Evolutionary conservation across 2,113 vertebrate species (phyloP).

Genomic region (Nesoenas mayeri): DNA sequence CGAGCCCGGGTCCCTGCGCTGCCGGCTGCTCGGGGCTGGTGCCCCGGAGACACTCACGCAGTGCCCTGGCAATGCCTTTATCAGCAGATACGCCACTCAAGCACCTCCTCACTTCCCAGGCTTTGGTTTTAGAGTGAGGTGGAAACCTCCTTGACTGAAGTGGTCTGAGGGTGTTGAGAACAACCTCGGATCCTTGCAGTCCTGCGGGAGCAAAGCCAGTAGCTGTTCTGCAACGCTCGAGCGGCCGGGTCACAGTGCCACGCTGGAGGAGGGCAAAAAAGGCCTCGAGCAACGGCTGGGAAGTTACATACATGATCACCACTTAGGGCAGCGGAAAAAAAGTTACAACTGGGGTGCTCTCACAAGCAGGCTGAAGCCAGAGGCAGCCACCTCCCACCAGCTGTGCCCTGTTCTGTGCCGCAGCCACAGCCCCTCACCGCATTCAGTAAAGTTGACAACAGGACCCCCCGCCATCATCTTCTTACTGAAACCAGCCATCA

Average conservation of each 20-base stretch:
- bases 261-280: neutral
- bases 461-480: neutral
- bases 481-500: neutral
- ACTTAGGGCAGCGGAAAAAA: neutral
- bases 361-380: neutral
- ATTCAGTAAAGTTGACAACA: neutral
- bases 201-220: neutral
- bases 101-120: neutral
- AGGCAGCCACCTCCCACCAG: neutral
- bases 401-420: neutral
- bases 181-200: neutral
- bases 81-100: neutral
- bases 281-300: neutral
- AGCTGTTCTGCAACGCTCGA: neutral
- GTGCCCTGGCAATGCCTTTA: neutral
- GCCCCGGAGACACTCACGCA: neutral
- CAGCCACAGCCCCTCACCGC: neutral
- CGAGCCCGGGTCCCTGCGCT: neutral
- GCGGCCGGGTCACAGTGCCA: neutral
- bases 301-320: neutral
- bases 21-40: neutral
- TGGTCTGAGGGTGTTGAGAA: neutral
- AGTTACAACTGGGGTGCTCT: neutral
- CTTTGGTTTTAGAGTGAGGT: neutral
- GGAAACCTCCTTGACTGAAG: constrained; percentile 2